Evolutionary conservation across 2,113 vertebrate species (phyloP).

Genomic region (Rhabdornis inornatus): DNA sequence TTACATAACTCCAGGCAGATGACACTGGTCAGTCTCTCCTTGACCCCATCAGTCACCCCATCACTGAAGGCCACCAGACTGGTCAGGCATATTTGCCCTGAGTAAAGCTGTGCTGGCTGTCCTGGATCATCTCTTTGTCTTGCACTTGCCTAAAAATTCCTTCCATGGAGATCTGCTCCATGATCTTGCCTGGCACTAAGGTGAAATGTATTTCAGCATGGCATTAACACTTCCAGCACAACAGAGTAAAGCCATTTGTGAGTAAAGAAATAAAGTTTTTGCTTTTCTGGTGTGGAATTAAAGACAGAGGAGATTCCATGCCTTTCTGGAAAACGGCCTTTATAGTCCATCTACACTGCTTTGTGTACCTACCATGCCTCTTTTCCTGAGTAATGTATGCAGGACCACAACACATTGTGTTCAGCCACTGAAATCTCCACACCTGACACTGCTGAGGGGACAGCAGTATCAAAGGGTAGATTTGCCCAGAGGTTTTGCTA

Average conservation of each 20-base stretch:
- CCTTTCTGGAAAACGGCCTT: not conserved
- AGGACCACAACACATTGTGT: not conserved
- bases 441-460: not conserved
- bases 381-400: not conserved
- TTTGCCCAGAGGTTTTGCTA: not conserved
- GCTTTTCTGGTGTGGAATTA: not conserved
- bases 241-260: not conserved
- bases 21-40: not conserved
- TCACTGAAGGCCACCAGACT: not conserved
- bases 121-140: not conserved
- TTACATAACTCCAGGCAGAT: accelerated
- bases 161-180: not conserved
- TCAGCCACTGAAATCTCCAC: not conserved
- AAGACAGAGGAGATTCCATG: not conserved
- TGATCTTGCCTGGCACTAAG: not conserved
- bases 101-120: not conserved
- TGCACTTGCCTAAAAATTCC: not conserved
- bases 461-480: not conserved
- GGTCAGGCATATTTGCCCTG: not conserved
- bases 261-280: not conserved
- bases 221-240: not conserved
- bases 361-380: not conserved
- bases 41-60: not conserved
- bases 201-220: not conserved
- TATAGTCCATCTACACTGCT: not conserved